Evolutionary conservation across 2,113 vertebrate genomes (phyloP), one percentile per base, ranked within the genome.

Genomic region (Oreochromis tanganicae): DNA sequence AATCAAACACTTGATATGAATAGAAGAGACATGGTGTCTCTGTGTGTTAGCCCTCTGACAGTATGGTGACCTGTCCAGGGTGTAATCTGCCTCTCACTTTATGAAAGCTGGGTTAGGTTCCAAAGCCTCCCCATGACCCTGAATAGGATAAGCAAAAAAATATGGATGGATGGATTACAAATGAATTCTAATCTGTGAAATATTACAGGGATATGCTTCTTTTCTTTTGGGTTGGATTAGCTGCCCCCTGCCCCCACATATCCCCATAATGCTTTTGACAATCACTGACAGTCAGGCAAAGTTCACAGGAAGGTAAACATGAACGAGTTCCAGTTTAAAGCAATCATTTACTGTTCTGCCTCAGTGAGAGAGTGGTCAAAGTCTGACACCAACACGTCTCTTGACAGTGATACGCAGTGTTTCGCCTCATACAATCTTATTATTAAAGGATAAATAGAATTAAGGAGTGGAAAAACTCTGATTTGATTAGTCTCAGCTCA

Each of bases 301-400:
- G 93, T 94, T 91, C 90, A 84, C 52, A 36, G 12, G 29, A 27
- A 66, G 73, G 85, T 91, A 91, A 93, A 93, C 90, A 94, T 10
- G 57, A 41, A n/a, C n/a, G 4, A 80, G 32, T 16, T 50, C 50
- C 80, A 84, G 87, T 94, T 94, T 91, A 92, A 84, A 63, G 57
- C 92, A 95, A 95, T 96, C 48, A 95, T 95, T 91, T 82, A 93
- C 88, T 75, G 54, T 29, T 81, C 36, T 78, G 79, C n/a, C 81
- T 24, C 54, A 81, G n/a, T 27, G 32, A 87, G 61, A 55, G 9
- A 50, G 59, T 5, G 86, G 81, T 89, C 94, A 95, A 92, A 95
- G 92, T 93, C 91, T 90, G 54, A 84, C 38, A 10, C 3, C n/a
- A n/a, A 56, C 21, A 56, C 6, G 0, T 55, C 71, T 59, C 7